These are phyloP conservation scores for Keiferia lycopersicella DNA, from an alignment of 2,888 invertebrate genomes.

Conservation along the genomic window DNA sequence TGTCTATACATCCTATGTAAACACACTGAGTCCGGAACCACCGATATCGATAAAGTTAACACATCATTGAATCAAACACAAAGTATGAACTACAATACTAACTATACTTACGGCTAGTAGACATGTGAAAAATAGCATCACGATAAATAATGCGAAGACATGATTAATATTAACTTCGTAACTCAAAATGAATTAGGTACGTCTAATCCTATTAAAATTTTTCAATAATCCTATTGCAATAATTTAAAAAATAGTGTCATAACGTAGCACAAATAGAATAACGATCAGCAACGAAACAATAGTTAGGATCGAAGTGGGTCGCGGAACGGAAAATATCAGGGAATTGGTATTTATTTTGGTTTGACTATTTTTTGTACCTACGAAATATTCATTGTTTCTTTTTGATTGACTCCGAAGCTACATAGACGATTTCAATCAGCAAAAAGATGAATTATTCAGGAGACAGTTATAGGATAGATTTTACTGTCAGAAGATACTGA, in stretches of 20 bases:
- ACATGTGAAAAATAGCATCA: neutral
- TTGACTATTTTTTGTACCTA: conserved; percentile 19
- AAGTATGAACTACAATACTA: neutral
- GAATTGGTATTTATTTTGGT: conserved; percentile 42
- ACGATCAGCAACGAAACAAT: neutral
- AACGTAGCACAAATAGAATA: too few relatives aligned
- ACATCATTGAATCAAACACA: neutral
- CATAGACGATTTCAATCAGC: too few relatives aligned
- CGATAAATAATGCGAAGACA: neutral
- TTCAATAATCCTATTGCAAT: too few relatives aligned
- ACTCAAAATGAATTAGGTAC: neutral
- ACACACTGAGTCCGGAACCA: neutral
- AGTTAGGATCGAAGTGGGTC: conserved; percentile 50
- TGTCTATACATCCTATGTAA: conserved; percentile 9
- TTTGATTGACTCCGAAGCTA: too few relatives aligned
- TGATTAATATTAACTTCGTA: neutral
- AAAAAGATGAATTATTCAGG: too few relatives aligned
- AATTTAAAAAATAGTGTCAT: neutral
- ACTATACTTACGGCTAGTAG: neutral
- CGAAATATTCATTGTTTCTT: too few relatives aligned
- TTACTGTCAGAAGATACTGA: too few relatives aligned
- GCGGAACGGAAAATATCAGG: conserved; percentile 47
- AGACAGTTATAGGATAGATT: too few relatives aligned
- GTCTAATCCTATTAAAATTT: neutral
- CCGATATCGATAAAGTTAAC: conserved; percentile 1